Evolutionary conservation across 2,113 vertebrate species (phyloP), one percentile per base, ranked within the genome.

Genomic region (Calonectris borealis): DNA sequence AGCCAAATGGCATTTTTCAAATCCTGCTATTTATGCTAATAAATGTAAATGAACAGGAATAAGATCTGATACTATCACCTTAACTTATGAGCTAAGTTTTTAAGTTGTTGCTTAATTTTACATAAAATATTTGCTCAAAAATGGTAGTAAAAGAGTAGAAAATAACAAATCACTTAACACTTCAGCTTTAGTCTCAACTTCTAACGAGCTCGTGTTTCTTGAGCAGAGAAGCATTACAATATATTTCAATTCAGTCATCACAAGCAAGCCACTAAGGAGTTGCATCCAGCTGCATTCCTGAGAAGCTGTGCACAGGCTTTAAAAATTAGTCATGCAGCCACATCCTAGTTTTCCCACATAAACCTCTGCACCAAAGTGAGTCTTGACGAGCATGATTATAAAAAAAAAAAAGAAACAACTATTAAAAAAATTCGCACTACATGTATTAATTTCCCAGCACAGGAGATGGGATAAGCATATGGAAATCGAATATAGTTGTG

Each of bases 261-360:
- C 87, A 90, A 89, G 91, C 46, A 86, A 94, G 31, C 72, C 87
- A 87, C 58, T 64, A 46, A 96, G 89, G 96, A 91, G 71, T 76
- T 89, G 46, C 34, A 90, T 84, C 85, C 95, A 97, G 91, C 95
- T 98, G 94, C 95, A 93, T 89, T 97, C 95, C 93, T 88, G 54
- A 79, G 80, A 82, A 80, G 44, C 73, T 93, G 73, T 93, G 86
- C 48, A 58, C 49, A 88, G 91, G 92, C 88, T 97, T 97, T 96
- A 96, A 96, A 94, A 96, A 97, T 97, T 94, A 97, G 93, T 97
- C 96, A 97, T 95, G 88, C 91, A 54, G 75, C 68, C 94, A 88
- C 46, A 85, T 86, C 82, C 55, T 64, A 44, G 88, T 78, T 97
- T 98, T 97, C 91, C 96, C 94, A 96, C 60, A 96, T 92, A 90